Evolutionary conservation across 2,797 vertebrate species (phyloP).

Genomic region (Sternotherus odoratus): DNA sequence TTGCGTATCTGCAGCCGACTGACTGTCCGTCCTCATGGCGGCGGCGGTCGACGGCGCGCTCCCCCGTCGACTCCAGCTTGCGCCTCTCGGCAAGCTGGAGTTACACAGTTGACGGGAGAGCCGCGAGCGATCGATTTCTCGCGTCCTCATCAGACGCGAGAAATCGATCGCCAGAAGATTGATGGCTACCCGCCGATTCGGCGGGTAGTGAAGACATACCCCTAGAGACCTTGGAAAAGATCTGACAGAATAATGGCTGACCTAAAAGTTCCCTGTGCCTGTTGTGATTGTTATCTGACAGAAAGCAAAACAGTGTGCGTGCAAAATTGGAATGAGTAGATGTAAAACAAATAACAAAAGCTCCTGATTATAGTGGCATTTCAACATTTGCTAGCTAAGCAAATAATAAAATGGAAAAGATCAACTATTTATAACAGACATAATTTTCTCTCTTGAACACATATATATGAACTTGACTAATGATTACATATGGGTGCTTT

Average conservation of each 20-base stretch:
- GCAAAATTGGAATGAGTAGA: not conserved
- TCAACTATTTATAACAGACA: not conserved
- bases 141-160: too few relatives aligned
- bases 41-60: too few relatives aligned
- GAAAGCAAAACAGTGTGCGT: not conserved
- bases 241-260: not conserved
- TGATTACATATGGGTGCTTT: not conserved
- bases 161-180: too few relatives aligned
- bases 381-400: not conserved
- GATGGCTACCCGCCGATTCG: too few relatives aligned
- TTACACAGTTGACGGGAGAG: too few relatives aligned
- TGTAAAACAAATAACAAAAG: constrained; percentile 18
- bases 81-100: too few relatives aligned
- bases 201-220: too few relatives aligned
- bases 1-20: too few relatives aligned
- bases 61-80: too few relatives aligned
- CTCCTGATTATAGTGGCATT: not conserved
- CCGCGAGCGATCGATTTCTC: too few relatives aligned
- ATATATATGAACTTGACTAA: constrained; percentile 22
- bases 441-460: constrained; percentile 14
- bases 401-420: constrained; percentile 17
- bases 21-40: too few relatives aligned
- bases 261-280: not conserved
- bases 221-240: not conserved
- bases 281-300: not conserved